phyloP scores from a whole-genome alignment of 2,113 vertebrate genomes.

The Mirounga angustirostris region DNA sequence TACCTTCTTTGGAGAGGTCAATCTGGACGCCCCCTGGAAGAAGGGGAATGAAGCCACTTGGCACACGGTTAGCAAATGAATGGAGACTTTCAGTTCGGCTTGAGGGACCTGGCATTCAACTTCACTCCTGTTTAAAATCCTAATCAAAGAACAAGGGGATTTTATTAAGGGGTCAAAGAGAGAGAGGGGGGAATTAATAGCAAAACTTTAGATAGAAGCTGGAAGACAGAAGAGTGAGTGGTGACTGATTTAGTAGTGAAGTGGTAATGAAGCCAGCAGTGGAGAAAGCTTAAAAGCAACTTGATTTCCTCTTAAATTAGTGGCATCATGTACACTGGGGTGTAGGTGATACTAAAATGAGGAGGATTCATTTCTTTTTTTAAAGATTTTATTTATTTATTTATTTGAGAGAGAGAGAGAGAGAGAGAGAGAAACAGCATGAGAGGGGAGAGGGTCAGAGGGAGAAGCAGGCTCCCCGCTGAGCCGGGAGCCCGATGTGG shows the following conservation, averaged over 20 bases:
- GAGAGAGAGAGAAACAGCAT: too few relatives aligned
- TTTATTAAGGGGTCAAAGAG: neutral
- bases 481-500: too few relatives aligned
- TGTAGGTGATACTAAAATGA: neutral
- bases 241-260: neutral
- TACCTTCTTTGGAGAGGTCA: neutral
- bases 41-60: neutral
- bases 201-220: neutral
- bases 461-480: too few relatives aligned
- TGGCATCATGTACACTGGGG: neutral
- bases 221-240: neutral
- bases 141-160: neutral
- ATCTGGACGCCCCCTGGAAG: neutral
- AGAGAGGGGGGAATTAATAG: neutral
- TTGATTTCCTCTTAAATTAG: neutral
- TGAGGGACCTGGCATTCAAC: neutral
- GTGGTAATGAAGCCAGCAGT: neutral
- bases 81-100: neutral
- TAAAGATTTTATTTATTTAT: too few relatives aligned
- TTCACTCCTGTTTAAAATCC: neutral
- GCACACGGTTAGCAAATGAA: neutral
- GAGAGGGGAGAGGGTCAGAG: too few relatives aligned
- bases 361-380: neutral
- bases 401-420: too few relatives aligned
- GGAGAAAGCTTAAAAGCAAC: conserved; percentile 16